Evolutionary conservation across 2,113 vertebrate species (phyloP).

Genomic region (Hiodon alosoides): DNA sequence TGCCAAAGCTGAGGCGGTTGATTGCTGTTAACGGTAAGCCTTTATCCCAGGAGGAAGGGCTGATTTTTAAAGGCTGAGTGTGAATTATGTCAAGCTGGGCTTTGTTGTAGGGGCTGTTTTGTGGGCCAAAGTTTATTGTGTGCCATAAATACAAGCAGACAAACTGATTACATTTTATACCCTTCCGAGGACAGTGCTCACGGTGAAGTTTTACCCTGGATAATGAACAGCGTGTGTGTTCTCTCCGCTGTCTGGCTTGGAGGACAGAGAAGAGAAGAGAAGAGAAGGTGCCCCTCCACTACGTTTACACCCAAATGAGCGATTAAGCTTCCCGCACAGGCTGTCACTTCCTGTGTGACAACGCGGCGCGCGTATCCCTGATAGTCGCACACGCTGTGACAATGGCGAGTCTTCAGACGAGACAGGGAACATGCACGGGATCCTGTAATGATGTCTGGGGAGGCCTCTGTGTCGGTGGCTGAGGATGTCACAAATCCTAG

Average conservation of each 20-base stretch:
- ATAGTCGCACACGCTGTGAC: not conserved
- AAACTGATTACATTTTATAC: constrained; percentile 42
- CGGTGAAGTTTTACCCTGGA: constrained; percentile 24
- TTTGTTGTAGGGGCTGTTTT: constrained; percentile 31
- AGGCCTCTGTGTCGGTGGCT: too few relatives aligned
- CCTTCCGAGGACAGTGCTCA: constrained; percentile 21
- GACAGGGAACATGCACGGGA: constrained; percentile 4
- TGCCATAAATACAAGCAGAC: constrained; percentile 39
- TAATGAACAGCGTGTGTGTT: constrained; percentile 24
- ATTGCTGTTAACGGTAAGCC: constrained; percentile 15
- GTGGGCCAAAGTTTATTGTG: constrained; percentile 34
- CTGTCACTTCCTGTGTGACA: constrained; percentile 23
- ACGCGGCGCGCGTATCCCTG: not conserved
- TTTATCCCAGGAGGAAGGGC: constrained; percentile 8
- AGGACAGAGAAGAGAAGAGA: not conserved
- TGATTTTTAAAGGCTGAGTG: constrained; percentile 22
- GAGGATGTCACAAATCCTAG: too few relatives aligned
- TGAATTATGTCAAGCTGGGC: constrained; percentile 30
- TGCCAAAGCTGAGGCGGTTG: constrained; percentile 16
- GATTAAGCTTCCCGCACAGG: constrained; percentile 14
- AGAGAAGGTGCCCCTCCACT: not conserved
- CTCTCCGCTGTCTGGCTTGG: not conserved
- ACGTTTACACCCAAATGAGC: constrained; percentile 12
- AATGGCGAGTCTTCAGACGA: constrained; percentile 8
- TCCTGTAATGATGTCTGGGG: constrained; percentile 1